phyloP scores from a whole-genome alignment of 2,113 vertebrate genomes.

The Engystomops pustulosus region DNA sequence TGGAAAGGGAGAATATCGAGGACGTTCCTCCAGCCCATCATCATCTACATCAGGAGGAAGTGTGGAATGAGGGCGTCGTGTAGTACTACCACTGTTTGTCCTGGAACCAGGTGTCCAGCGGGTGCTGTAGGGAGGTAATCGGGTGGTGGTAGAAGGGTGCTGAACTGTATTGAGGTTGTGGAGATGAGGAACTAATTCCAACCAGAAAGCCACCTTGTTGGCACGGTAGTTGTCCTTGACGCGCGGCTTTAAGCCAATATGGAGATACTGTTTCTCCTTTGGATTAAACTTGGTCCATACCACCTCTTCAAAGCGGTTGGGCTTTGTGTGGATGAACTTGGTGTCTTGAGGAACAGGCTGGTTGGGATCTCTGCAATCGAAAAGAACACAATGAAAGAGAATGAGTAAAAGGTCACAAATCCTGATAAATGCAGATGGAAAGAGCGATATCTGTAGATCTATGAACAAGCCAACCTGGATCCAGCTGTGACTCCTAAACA shows the following conservation, averaged over 20 bases:
- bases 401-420: no score
- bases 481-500: no score
- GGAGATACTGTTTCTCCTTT: constrained; percentile 97
- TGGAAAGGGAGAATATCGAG: constrained; percentile 78
- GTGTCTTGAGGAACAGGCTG: constrained; percentile 98
- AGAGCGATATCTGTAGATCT: no score
- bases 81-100: constrained; percentile 76
- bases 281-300: constrained; percentile 98
- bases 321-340: constrained; percentile 98
- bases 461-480: no score
- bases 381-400: background rate
- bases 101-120: constrained; percentile 67
- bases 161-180: constrained; percentile 83
- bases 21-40: constrained; percentile 76
- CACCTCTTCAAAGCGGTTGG: constrained; percentile 98
- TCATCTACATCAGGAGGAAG: constrained; percentile 76
- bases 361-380: constrained; percentile 90
- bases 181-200: constrained; percentile 97
- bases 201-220: constrained; percentile 97
- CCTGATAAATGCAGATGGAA: no score
- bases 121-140: constrained; percentile 75
- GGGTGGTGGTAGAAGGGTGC: constrained; percentile 79
- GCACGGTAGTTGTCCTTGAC: constrained; percentile 98
- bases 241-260: constrained; percentile 96
- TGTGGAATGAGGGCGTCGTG: constrained; percentile 76